A percentile compares a stretch with the other conserved stretches of the same genome.
Evolutionary conservation across 30 jellyfish, hydroid and myxozoan genomes (phyloP).

Genomic region (Rhopilema esculentum): DNA sequence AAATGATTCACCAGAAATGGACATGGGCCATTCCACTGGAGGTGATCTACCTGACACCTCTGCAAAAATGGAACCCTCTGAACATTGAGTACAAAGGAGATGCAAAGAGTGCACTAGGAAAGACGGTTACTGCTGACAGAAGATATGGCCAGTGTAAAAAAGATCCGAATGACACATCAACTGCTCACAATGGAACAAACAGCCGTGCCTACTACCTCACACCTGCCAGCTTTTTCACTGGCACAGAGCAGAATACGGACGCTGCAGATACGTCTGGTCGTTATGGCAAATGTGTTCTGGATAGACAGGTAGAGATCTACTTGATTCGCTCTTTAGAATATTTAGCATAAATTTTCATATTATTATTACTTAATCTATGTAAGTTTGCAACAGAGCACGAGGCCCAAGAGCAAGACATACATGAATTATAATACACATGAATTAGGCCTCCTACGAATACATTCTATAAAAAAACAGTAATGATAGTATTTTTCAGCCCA

Average conservation of each 20-base stretch:
- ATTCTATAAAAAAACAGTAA: too few relatives aligned
- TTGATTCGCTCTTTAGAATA: not conserved
- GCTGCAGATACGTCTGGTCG: constrained; percentile 86
- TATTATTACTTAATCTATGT: too few relatives aligned
- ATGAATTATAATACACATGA: too few relatives aligned
- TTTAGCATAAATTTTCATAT: too few relatives aligned
- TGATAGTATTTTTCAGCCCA: too few relatives aligned
- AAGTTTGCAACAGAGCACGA: too few relatives aligned
- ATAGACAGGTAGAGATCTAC: constrained; percentile 26
- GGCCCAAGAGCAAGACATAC: too few relatives aligned
- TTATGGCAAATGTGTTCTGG: constrained; percentile 84
- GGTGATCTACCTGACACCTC: constrained; percentile 89
- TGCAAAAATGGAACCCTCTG: constrained; percentile 91
- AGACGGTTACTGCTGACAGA: constrained; percentile 44
- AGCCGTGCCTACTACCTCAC: constrained; percentile 81
- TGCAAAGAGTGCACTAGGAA: constrained; percentile 37
- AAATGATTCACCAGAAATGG: constrained; percentile 79
- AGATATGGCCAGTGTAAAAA: constrained; percentile 75
- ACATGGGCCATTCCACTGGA: constrained; percentile 96
- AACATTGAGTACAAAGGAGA: constrained; percentile 84
- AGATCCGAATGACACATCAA: constrained; percentile 32
- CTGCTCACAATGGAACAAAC: constrained; percentile 82
- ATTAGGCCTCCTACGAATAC: too few relatives aligned
- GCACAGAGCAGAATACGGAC: constrained; percentile 48
- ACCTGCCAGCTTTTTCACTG: constrained; percentile 78